Base-by-base conservation (phyloP, 23 tunicate species). In the Pegea sp. region DNA sequence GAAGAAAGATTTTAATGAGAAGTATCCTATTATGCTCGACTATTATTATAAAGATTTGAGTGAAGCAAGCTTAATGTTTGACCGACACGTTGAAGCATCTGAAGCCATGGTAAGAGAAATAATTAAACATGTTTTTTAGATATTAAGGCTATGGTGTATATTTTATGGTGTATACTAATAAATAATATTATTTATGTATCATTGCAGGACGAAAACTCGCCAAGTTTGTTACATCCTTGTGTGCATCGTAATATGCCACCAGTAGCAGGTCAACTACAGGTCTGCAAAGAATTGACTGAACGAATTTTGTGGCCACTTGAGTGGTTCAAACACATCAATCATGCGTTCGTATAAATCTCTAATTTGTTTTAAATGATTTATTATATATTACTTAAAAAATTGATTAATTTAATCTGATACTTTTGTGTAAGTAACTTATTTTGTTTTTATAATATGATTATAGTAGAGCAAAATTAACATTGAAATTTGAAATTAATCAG, bases 211-310 rank as follows among this genome's bases (percentile, higher is more conserved):
- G 58, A 58, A 22, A 65, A 59, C 34, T 5, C 23, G 18, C 72
- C 84, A 2, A 59, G 65, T 38, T 27, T 62, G 2, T 52, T 65
- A 26, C 64, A 64, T 19, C 98, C 98, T 0, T 57, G 67, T 30
- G 62, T 76, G 5, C 98, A 89, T 50, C 77, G 77, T 38, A 89
- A 89, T 57, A 84, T 72, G 59, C 91, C 98, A 0, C 76, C 71
- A 22, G 89, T 77, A 8, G 90, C 98, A 30, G 98, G 98, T 1
- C 67, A 77, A 50, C 30, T 89, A 30, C 77, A 89, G 43, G 77
- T 84, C 86, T 84, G 77, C 2, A 60, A 56, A 26, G 98, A 89
- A 58, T 69, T 77, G 48, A 31, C 24, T 16, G 65, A 71, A 26
- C 63, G 98, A 27, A 75, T 89, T 19, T 65, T 70, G 18, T 77